phyloP scores from a whole-genome alignment of 1,140 invertebrate species.

The Lysiphlebus fabarum region DNA sequence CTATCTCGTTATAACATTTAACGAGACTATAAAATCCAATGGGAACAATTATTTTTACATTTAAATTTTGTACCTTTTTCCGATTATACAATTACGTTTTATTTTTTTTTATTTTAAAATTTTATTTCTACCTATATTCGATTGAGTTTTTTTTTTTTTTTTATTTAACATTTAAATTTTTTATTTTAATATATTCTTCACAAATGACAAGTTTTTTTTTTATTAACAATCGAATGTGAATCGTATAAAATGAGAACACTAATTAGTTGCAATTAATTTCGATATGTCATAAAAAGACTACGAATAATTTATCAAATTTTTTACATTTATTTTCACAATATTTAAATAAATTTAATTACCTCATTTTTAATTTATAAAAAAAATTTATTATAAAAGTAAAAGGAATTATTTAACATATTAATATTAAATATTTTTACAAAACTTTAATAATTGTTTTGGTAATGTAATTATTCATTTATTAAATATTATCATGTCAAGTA shows the following conservation, averaged over 20 bases:
- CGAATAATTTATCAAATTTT: not conserved
- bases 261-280: conserved; percentile 14
- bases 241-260: not conserved
- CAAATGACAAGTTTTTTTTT: not conserved
- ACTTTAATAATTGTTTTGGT: not conserved
- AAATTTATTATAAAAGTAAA: not conserved
- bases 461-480: not conserved
- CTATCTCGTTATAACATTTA: conserved; percentile 14
- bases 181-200: not conserved
- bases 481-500: too few species aligned
- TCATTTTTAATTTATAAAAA: not conserved
- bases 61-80: conserved; percentile 5
- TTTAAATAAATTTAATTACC: not conserved
- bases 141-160: not conserved
- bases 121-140: not conserved
- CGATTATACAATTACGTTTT: conserved; percentile 9
- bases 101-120: not conserved
- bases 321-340: not conserved
- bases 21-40: conserved; percentile 9
- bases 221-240: not conserved
- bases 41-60: conserved; percentile 12
- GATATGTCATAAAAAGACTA: not conserved
- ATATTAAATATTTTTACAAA: not conserved
- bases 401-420: not conserved
- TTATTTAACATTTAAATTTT: not conserved